Conservation (phyloP, 2,113 vertebrate genomes). For the Triplophysa rosa region DNA sequence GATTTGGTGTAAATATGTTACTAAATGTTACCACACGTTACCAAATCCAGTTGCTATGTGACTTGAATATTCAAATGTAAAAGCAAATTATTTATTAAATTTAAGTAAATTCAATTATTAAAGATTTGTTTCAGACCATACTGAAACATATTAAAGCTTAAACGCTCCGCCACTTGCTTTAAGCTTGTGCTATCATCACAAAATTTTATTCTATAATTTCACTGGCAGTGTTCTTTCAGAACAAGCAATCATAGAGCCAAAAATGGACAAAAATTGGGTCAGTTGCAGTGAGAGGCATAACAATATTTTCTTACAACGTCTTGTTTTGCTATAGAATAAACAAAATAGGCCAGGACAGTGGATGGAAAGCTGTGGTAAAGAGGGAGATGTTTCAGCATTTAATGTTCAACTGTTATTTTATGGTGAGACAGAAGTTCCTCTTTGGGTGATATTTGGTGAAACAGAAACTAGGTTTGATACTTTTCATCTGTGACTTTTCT, state of each 20-base stretch:
- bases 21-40: too few species aligned
- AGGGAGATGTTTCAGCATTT: neutral
- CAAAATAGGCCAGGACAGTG: neutral
- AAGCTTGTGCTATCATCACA: neutral
- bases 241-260: neutral
- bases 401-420: neutral
- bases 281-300: neutral
- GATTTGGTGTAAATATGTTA: too few species aligned
- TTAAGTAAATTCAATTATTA: neutral
- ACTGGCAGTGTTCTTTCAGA: neutral
- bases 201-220: neutral
- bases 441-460: neutral
- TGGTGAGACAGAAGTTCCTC: neutral
- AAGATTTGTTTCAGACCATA: too few species aligned
- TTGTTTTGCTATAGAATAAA: neutral
- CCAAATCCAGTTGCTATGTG: too few species aligned
- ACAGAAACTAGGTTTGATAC: neutral
- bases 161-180: neutral
- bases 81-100: too few species aligned
- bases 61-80: too few species aligned
- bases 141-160: neutral
- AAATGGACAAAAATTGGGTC: neutral
- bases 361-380: neutral
- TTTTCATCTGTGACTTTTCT: neutral
- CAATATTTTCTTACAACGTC: neutral